Evolutionary conservation across 2,888 invertebrate species (phyloP), one percentile per base, ranked within the genome.

Genomic region (Sicus ferrugineus): DNA sequence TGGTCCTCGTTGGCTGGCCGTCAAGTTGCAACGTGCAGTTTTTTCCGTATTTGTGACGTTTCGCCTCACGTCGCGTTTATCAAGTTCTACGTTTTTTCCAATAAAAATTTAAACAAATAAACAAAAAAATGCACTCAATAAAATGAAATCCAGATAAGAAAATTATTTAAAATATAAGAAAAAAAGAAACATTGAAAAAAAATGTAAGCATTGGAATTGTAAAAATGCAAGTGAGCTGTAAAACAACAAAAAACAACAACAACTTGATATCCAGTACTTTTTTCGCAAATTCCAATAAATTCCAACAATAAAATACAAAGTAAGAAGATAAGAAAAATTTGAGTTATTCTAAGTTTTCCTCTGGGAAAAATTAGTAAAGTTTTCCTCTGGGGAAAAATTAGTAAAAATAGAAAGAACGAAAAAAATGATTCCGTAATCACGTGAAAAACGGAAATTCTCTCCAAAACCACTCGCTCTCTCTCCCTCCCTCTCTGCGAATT

Each of bases 71-170:
- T 9, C 30, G 19, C 4, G 31, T 52, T n/a, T n/a, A n/a, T n/a
- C n/a, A n/a, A n/a, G n/a, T n/a, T n/a, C n/a, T n/a, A n/a, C n/a
- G n/a, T n/a, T 38, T 61, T 61, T 19, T 61, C 23, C 28, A 28
- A 46, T n/a, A 46, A 28, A 56, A 30, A 56, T 11, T n/a, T 30
- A 16, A 30, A 14, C n/a, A 54, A 11, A 26, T 1, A 23, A 9
- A 42, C 11, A 42, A 42, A 42, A 42, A 9, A 28, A 56, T 26
- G 23, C 16, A 14, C 14, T 16, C 11, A 56, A 26, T 56, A 56
- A 56, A 23, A 28, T 28, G 38, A 54, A 54, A 42, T 61, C 38
- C 23, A 16, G 61, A 42, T 59, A 59, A 61, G 21, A 26, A 61
- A 26, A n/a, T 42, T 19, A 42, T 61, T 42, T 42, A 16, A 61